phyloP scores from a whole-genome alignment of 2,888 invertebrate species.

The Polydrusus cervinus region DNA sequence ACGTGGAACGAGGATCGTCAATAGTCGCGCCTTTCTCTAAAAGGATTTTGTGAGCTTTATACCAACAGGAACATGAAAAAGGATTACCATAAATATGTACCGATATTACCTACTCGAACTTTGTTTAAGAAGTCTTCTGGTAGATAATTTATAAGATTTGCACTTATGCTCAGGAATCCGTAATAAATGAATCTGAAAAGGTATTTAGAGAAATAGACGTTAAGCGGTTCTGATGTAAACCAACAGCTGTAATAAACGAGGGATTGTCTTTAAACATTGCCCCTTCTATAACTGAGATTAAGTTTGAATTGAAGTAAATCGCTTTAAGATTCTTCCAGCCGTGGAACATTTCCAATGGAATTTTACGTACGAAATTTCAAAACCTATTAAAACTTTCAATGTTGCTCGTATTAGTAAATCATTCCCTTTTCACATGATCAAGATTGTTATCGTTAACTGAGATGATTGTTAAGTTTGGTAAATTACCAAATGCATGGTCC shows the following conservation, averaged over 20 bases:
- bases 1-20: background rate
- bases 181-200: background rate
- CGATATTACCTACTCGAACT: background rate
- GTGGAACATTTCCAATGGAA: no score
- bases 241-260: background rate
- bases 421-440: no score
- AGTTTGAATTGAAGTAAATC: no score
- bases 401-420: no score
- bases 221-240: background rate
- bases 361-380: no score
- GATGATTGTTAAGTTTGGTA: no score
- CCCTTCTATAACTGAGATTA: no score
- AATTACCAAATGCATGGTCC: no score
- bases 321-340: no score
- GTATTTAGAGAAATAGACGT: background rate
- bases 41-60: background rate
- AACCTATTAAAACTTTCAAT: no score
- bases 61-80: background rate
- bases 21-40: background rate
- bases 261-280: background rate
- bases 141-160: background rate
- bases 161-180: background rate
- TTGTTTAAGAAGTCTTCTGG: background rate
- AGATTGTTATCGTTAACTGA: no score
- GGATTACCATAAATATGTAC: background rate